Conservation (phyloP, 2,797 vertebrate species). For the Anniella stebbinsi region DNA sequence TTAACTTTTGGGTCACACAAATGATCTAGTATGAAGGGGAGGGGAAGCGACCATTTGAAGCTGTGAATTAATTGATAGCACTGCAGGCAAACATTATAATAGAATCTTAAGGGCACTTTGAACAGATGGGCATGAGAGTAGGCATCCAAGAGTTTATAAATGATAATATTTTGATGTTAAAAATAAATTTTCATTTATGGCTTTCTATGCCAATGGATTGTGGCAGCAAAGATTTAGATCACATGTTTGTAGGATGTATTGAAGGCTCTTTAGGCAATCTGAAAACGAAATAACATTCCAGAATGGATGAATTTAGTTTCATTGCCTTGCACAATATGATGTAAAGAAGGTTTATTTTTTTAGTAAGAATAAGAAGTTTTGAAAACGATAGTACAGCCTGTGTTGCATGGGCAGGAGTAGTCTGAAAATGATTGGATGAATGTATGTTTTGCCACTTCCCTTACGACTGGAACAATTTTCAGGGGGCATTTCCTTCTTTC, state of each 20-base stretch:
- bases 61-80: background rate
- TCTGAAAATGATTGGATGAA: too few relatives aligned
- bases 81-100: constrained; percentile 8
- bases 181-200: background rate
- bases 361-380: background rate
- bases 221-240: background rate
- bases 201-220: background rate
- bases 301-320: background rate
- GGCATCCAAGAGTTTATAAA: background rate
- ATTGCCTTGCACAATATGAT: background rate
- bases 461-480: too few relatives aligned
- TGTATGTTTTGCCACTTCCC: too few relatives aligned
- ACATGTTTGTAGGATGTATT: background rate
- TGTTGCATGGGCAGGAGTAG: too few relatives aligned
- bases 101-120: background rate
- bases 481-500: too few relatives aligned
- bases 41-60: background rate
- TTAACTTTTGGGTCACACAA: constrained; percentile 51
- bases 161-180: rapidly evolving
- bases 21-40: constrained; percentile 47
- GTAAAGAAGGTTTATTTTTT: background rate
- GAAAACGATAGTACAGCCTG: background rate
- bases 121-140: background rate
- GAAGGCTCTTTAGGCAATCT: background rate
- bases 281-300: background rate